Base-by-base conservation (phyloP, 2,113 vertebrate genomes). In the Gasterosteus nipponicus region DNA sequence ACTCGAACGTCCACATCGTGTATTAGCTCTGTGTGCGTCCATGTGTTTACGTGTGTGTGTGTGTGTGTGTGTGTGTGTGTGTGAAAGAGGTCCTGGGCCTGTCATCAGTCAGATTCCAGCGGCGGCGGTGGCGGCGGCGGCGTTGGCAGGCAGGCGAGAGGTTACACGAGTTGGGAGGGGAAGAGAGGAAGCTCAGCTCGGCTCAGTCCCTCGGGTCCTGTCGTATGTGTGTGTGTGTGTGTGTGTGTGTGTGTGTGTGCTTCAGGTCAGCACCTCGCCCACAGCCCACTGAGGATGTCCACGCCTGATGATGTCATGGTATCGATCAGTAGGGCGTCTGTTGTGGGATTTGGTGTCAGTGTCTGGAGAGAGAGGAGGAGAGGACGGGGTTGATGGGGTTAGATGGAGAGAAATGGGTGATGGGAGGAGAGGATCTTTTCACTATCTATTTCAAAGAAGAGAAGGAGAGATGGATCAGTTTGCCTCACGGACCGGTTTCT, bases 291-390 rank as follows among this genome's bases (percentile, higher is more conserved):
- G 85, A 90, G 90, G 83, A 89, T 87, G 85, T 86, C 80, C 82
- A 83, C 7, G 78, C 71, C 88, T 92, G 90, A 89, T 92, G 92
- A 93, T 92, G 91, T 91, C 92, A 93, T 88, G 83, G 70, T 88
- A 91, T 93, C 60, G 89, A 93, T 87, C 89, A 80, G 86, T 81
- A 67, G 81, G 89, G 88, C 82, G 89, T 91, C 88, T 91, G 90
- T 69, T 85, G 88, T 85, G 86, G 86, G 86, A 80, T 91, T 90
- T 82, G 85, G 87, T 93, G 89, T 92, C 90, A 86, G 84, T 74
- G 84, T 82, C 81, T 87, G 73, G 77, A 83, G 88, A 87, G 83
- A 41, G 46, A 58, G 53, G 10, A 58, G 60, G n/a, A 42, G 12
- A 15, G n/a, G n/a, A 22, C 9, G 9, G n/a, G 67, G 29, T 66